Percentiles rank a stretch among this genome's conserved stretches.
phyloP scores from a whole-genome alignment of 1,140 invertebrate species.

The Delia radicum region DNA sequence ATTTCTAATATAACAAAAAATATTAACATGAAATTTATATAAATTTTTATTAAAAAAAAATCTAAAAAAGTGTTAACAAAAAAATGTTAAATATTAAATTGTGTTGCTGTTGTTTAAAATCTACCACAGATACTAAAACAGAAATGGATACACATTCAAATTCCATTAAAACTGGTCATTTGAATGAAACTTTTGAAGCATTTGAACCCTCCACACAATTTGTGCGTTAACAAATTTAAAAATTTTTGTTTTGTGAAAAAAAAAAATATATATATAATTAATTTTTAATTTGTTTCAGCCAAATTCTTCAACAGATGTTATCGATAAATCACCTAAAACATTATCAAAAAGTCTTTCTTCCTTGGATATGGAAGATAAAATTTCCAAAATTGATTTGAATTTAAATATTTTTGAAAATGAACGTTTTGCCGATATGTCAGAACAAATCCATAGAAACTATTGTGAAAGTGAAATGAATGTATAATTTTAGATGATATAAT shows the following conservation, averaged over 20 bases:
- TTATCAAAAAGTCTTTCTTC: background rate
- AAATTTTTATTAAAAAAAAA: background rate
- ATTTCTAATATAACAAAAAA: background rate
- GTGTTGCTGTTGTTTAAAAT: background rate
- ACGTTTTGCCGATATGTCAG: slow-evolving; percentile 25
- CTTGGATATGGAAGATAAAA: background rate
- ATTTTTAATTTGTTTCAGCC: too few species aligned
- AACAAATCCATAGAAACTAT: slow-evolving; percentile 20
- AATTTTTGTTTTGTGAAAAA: too few species aligned
- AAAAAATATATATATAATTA: too few species aligned
- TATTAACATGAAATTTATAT: background rate
- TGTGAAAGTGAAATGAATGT: background rate
- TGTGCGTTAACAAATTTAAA: too few species aligned
- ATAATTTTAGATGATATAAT: too few species aligned
- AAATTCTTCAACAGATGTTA: too few species aligned
- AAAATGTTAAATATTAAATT: background rate
- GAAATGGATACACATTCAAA: background rate
- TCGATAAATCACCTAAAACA: background rate
- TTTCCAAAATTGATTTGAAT: slow-evolving; percentile 7
- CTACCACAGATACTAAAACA: background rate
- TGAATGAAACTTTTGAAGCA: too few species aligned
- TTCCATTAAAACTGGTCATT: too few species aligned
- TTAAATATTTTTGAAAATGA: slow-evolving; percentile 17
- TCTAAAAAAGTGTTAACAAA: background rate
- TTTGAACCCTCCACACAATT: too few species aligned